A percentile compares a stretch with the other conserved stretches of the same genome.
phyloP scores from a whole-genome alignment of 2,888 invertebrate species.

The Drosophila leonis region DNA sequence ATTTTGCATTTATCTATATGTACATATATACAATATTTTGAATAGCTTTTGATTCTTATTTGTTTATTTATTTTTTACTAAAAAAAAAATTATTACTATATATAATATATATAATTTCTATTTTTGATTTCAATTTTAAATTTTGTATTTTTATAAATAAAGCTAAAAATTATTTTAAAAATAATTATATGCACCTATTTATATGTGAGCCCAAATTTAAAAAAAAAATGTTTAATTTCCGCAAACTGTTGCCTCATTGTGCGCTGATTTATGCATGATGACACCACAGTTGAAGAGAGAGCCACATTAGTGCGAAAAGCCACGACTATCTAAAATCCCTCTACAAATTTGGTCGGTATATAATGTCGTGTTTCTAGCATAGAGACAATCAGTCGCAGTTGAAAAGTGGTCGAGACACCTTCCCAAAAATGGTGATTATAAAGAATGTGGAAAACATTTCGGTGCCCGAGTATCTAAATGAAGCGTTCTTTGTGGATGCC shows the following conservation, averaged over 20 bases:
- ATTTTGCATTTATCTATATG: no score
- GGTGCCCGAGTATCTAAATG: constrained; percentile 74
- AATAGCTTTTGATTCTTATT: no score
- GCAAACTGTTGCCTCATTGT: neutral
- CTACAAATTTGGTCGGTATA: constrained; percentile 26
- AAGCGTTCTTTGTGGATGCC: constrained; percentile 75
- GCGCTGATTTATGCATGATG: neutral
- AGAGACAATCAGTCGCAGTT: constrained; percentile 23
- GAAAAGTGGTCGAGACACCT: constrained; percentile 2
- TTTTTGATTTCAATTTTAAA: neutral
- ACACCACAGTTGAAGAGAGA: constrained; percentile 9
- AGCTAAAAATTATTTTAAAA: neutral
- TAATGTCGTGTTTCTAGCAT: constrained; percentile 12
- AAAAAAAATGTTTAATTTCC: neutral
- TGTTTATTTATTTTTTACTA: no score
- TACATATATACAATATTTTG: no score
- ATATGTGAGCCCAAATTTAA: neutral
- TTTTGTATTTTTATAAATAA: neutral
- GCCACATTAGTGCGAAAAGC: constrained; percentile 7
- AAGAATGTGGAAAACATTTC: constrained; percentile 66
- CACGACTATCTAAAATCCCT: neutral
- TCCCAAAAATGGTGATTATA: constrained; percentile 39
- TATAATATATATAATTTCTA: neutral
- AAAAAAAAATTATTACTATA: no score
- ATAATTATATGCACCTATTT: neutral